Percentiles rank a stretch among this genome's conserved stretches.
Conservation (phyloP, 2,797 vertebrate genomes). For the Takifugu rubripes region DNA sequence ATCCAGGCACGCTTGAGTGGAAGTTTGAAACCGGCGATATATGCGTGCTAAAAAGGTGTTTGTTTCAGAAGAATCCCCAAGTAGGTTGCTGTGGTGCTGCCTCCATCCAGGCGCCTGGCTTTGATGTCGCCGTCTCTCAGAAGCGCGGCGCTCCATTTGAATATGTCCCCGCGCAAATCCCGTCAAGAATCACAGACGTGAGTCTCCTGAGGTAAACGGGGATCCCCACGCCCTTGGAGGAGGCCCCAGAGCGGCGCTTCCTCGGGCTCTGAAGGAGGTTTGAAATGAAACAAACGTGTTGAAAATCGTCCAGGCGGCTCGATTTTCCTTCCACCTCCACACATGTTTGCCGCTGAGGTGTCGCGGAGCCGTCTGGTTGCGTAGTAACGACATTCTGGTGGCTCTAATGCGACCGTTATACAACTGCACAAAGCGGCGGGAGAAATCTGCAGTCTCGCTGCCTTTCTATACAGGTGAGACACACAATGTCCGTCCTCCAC, state of each 20-base stretch:
- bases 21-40: slow-evolving; percentile 4
- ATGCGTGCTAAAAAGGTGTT: slow-evolving; percentile 23
- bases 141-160: slow-evolving; percentile 8
- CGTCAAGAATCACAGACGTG: slow-evolving; percentile 32
- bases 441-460: slow-evolving; percentile 18
- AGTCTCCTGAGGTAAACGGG: slow-evolving; percentile 34
- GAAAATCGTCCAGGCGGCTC: slow-evolving; percentile 41
- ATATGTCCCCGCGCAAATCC: slow-evolving; percentile 27
- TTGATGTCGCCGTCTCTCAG: slow-evolving; percentile 34
- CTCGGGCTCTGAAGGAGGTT: slow-evolving; percentile 20
- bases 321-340: slow-evolving; percentile 25
- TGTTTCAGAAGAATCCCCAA: slow-evolving; percentile 18
- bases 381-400: slow-evolving; percentile 28
- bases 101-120: slow-evolving; percentile 25
- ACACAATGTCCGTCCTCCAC: slow-evolving; percentile 12
- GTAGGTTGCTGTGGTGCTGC: slow-evolving; percentile 10
- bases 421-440: slow-evolving; percentile 5
- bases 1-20: slow-evolving; percentile 18
- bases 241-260: slow-evolving; percentile 8
- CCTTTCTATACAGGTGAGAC: slow-evolving; percentile 22
- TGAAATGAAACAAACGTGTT: slow-evolving; percentile 9
- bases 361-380: slow-evolving; percentile 17
- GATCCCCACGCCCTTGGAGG: slow-evolving; percentile 17
- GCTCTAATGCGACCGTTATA: neutral
- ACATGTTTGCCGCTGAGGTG: slow-evolving; percentile 30